Base-by-base conservation (phyloP, 1,140 invertebrate genomes). In the Tetraneura akinire region DNA sequence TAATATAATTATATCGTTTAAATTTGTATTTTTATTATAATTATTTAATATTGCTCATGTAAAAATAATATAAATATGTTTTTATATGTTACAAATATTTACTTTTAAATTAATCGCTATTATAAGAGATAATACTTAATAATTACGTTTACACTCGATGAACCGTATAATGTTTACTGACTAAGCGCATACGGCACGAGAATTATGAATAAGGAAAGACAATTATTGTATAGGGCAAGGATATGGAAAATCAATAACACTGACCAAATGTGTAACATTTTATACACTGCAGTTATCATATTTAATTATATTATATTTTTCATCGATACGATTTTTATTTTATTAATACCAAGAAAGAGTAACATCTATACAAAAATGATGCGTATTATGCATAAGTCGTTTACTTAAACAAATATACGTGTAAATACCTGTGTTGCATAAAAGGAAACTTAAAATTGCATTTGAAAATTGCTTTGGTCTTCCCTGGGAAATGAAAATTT, bases 221-320 rank as follows among this genome's bases (percentile, higher is more conserved):
- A 42, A 37, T 18, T 23, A n/a, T n/a, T n/a, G 32, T 37, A 9
- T 9, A 32, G 29, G 62, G 32, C 13, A 64, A 37, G 32, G n/a
- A 18, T 64, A 64, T 64, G 62, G 18, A 32, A 64, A 64, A 64
- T 64, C 29, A 64, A 64, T 64, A 64, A 29, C 18, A 64, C 62
- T 64, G 62, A 37, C 62, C 62, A 64, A 64, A n/a, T n/a, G 60
- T 64, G n/a, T 23, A n/a, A 64, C n/a, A n/a, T n/a, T 16, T 21
- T 64, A 32, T 64, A 21, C 32, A 64, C 62, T 23, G 10, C 18
- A 64, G 32, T 37, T 64, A 37, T 32, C 62, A 29, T 37, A 29
- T 64, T 37, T n/a, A 64, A n/a, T n/a, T n/a, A n/a, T n/a, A n/a
- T n/a, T n/a, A n/a, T n/a, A n/a, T n/a, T n/a, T n/a, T n/a, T n/a